A percentile compares a stretch with the other conserved stretches of the same genome.
Conservation (phyloP, 1,140 invertebrate genomes). For the Trichonephila clavipes region DNA sequence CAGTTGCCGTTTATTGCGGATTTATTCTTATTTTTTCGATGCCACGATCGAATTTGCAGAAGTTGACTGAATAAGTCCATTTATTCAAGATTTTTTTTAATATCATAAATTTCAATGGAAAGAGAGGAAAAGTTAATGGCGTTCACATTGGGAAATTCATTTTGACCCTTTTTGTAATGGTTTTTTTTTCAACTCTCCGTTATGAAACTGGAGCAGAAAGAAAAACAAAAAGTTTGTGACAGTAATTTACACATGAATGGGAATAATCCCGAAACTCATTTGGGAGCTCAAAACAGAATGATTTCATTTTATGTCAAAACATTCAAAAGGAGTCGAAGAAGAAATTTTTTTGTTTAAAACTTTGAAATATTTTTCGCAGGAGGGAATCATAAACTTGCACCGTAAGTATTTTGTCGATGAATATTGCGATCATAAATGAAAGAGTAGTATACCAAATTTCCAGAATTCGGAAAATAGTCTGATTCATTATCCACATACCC, state of each 20-base stretch:
- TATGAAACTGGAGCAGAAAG: neutral
- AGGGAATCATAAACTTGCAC: neutral
- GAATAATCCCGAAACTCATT: neutral
- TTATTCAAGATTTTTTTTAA: slow-evolving; percentile 42
- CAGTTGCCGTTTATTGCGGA: slow-evolving; percentile 43
- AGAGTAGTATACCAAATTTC: neutral
- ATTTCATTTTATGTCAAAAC: neutral
- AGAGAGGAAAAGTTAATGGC: slow-evolving; percentile 12
- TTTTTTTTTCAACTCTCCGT: neutral
- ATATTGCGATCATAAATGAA: neutral
- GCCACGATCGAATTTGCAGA: slow-evolving; percentile 1
- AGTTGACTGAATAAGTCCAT: slow-evolving; percentile 52
- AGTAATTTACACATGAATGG: slow-evolving; percentile 34
- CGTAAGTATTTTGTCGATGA: neutral
- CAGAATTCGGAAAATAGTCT: neutral
- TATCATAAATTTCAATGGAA: slow-evolving; percentile 41
- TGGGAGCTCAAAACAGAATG: neutral
- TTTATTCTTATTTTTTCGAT: slow-evolving; percentile 9
- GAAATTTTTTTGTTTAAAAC: neutral
- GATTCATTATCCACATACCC: neutral
- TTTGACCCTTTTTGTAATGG: neutral
- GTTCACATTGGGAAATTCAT: neutral
- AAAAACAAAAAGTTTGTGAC: neutral
- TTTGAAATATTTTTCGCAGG: neutral
- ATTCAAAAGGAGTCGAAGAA: neutral